Conservation (phyloP, 2,888 invertebrate species). For the Drosophila fulvimacula region DNA sequence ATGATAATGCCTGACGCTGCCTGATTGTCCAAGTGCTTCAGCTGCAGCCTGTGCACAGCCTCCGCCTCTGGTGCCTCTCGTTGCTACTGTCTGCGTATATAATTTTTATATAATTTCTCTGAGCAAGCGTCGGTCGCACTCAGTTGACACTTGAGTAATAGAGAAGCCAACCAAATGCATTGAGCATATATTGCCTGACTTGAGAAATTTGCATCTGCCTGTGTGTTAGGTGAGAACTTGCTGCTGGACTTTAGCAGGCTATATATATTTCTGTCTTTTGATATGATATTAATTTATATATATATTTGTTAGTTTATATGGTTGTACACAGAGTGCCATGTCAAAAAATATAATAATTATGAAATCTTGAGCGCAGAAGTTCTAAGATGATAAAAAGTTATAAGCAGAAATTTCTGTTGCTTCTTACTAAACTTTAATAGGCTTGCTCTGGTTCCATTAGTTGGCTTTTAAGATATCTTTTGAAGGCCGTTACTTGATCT, state of each 20-base stretch:
- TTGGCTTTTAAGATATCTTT: too few species aligned
- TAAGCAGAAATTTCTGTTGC: too few species aligned
- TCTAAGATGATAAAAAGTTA: too few species aligned
- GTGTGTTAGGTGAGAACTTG: not conserved
- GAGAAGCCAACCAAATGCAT: conserved; percentile 57
- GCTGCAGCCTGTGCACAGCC: not conserved
- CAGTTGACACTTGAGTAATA: conserved; percentile 59
- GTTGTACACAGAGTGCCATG: too few species aligned
- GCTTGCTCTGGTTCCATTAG: too few species aligned
- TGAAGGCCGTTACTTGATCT: too few species aligned
- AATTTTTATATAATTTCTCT: conserved; percentile 39
- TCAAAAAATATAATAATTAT: too few species aligned
- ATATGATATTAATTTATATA: not conserved
- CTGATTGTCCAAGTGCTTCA: conserved; percentile 68
- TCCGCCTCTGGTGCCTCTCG: conserved; percentile 28
- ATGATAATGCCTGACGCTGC: conserved; percentile 74
- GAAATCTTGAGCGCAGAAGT: too few species aligned
- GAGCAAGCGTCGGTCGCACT: conserved; percentile 14
- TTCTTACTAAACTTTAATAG: too few species aligned
- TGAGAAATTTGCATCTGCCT: not conserved
- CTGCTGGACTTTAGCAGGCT: not conserved
- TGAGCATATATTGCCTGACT: conserved; percentile 4
- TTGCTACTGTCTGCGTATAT: conserved; percentile 62
- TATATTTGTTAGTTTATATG: too few species aligned
- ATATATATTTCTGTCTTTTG: not conserved